Conservation (phyloP, 2,797 vertebrate species). For the Orestias chungarensis region DNA sequence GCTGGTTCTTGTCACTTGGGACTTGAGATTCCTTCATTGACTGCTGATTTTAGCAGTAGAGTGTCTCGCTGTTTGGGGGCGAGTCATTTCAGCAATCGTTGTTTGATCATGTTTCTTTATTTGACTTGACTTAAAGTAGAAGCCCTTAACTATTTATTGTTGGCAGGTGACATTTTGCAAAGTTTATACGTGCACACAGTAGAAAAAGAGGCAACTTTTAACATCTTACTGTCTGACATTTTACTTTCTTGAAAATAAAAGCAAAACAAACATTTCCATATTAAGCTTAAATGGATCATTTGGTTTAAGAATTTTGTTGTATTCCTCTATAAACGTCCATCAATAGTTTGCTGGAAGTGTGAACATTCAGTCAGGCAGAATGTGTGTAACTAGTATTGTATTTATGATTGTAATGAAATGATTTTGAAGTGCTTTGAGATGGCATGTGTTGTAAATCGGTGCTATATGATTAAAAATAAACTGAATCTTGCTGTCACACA, state of each 20-base stretch:
- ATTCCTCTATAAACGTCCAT: neutral
- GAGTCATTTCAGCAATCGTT: constrained; percentile 14
- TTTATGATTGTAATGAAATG: too few species aligned
- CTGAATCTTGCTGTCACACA: too few species aligned
- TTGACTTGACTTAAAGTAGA: constrained; percentile 30
- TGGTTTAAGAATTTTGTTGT: too few species aligned
- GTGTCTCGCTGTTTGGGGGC: constrained; percentile 7
- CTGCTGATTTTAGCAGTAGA: constrained; percentile 5
- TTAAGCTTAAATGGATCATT: neutral
- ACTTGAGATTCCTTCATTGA: constrained; percentile 5
- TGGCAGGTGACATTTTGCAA: neutral
- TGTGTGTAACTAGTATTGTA: too few species aligned
- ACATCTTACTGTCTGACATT: neutral
- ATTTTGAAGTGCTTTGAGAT: too few species aligned
- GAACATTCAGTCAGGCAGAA: too few species aligned
- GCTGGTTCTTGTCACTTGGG: constrained; percentile 2
- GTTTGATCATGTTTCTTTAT: constrained; percentile 38
- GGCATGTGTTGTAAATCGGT: too few species aligned
- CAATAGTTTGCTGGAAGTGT: neutral
- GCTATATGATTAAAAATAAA: too few species aligned
- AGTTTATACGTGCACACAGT: neutral
- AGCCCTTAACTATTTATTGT: constrained; percentile 35
- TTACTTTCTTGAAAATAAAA: neutral
- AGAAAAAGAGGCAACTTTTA: neutral
- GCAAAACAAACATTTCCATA: neutral